phyloP scores from a whole-genome alignment of 2,797 vertebrate species.

The Semotilus atromaculatus region DNA sequence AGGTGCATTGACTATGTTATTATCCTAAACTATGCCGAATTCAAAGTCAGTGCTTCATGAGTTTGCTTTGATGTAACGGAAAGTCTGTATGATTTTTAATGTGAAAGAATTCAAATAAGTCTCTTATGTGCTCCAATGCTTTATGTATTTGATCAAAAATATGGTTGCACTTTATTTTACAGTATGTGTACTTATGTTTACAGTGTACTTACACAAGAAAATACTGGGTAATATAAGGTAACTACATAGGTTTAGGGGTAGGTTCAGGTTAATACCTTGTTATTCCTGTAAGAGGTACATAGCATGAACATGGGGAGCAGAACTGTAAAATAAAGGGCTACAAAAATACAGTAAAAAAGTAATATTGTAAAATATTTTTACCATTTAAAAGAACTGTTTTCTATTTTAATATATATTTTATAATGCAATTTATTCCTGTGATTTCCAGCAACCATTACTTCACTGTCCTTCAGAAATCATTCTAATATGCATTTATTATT shows the following conservation, averaged over 20 bases:
- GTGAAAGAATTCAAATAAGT: background rate
- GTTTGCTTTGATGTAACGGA: background rate
- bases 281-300: too few relatives aligned
- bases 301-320: too few relatives aligned
- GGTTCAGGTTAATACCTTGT: too few relatives aligned
- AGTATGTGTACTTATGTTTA: too few relatives aligned
- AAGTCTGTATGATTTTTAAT: background rate
- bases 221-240: too few relatives aligned
- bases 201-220: too few relatives aligned
- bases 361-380: background rate
- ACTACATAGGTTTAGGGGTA: too few relatives aligned
- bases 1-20: conserved; percentile 14
- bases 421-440: background rate
- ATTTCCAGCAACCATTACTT: background rate
- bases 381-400: background rate
- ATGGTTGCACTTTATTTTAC: too few relatives aligned
- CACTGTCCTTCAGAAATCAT: background rate
- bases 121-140: background rate
- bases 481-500: background rate
- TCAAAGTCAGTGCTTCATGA: background rate
- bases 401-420: too few relatives aligned
- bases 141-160: background rate
- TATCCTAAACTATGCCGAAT: background rate
- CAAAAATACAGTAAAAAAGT: background rate
- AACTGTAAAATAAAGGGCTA: too few relatives aligned